These are phyloP conservation scores for Garrulus glandarius DNA, from an alignment of 2,797 vertebrate species.

Conservation along the genomic window DNA sequence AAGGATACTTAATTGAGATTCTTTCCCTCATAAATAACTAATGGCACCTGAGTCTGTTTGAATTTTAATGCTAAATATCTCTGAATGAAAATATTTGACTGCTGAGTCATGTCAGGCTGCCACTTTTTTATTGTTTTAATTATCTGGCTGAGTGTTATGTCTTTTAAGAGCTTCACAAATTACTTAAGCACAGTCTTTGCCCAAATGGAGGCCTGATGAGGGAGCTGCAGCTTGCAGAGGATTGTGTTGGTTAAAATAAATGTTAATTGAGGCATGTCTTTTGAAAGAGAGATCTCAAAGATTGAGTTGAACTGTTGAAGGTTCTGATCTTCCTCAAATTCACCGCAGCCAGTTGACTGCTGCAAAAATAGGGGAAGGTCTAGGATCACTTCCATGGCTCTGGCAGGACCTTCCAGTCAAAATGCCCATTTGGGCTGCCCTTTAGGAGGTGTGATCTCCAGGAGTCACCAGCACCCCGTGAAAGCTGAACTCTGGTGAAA, in stretches of 20 bases:
- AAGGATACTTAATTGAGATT: slow-evolving; percentile 70
- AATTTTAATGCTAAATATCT: slow-evolving; percentile 73
- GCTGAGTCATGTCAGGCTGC: slow-evolving; percentile 69
- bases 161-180: slow-evolving; percentile 9
- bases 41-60: slow-evolving; percentile 71
- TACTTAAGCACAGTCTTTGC: slow-evolving; percentile 14
- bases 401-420: background rate
- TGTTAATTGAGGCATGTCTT: background rate
- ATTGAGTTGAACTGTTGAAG: background rate
- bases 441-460: background rate
- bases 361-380: background rate
- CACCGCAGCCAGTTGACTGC: background rate
- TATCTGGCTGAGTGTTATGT: slow-evolving; percentile 9
- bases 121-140: background rate
- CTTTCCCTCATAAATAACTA: slow-evolving; percentile 69
- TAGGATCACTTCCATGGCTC: background rate
- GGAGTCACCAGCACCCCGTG: background rate
- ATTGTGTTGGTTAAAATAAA: background rate
- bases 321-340: background rate
- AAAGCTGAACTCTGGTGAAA: background rate
- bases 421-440: background rate
- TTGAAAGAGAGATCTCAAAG: background rate
- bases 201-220: background rate
- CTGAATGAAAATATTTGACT: slow-evolving; percentile 72
- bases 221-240: background rate